Evolutionary conservation across 2,888 invertebrate species (phyloP).

Genomic region (Drosophila atripex): DNA sequence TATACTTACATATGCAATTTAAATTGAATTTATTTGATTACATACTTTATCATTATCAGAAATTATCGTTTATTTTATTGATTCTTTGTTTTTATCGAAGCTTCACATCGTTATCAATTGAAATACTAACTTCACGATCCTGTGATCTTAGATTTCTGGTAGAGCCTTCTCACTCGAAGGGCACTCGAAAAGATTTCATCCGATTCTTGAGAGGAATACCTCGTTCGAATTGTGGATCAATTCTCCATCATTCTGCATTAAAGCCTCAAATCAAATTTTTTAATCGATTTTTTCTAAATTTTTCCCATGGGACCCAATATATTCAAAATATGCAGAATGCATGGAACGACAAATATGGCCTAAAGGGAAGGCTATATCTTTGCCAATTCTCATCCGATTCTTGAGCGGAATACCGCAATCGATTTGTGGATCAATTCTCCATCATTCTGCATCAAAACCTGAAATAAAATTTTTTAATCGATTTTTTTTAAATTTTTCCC

Average conservation of each 20-base stretch:
- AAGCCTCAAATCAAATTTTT: neutral
- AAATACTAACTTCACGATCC: neutral
- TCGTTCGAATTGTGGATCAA: too few relatives aligned
- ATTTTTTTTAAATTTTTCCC: too few relatives aligned
- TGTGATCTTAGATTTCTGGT: neutral
- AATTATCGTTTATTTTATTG: neutral
- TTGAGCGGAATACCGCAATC: too few relatives aligned
- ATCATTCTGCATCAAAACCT: neutral
- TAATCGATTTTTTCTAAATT: neutral
- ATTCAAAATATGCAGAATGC: neutral
- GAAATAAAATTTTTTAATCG: neutral
- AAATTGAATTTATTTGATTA: neutral
- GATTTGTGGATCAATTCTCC: too few relatives aligned
- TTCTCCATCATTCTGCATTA: neutral
- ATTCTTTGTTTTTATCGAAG: neutral
- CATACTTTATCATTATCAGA: neutral
- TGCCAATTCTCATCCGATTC: neutral
- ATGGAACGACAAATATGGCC: neutral
- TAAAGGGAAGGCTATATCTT: neutral
- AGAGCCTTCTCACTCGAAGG: neutral
- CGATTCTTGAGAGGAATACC: too few relatives aligned
- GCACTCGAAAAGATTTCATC: neutral
- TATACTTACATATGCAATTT: neutral
- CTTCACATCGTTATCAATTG: neutral
- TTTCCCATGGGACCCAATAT: neutral